These are phyloP conservation scores for Enteromius afrohamiltoni DNA, from an alignment of 2,797 vertebrate species.

Conservation along the genomic window DNA sequence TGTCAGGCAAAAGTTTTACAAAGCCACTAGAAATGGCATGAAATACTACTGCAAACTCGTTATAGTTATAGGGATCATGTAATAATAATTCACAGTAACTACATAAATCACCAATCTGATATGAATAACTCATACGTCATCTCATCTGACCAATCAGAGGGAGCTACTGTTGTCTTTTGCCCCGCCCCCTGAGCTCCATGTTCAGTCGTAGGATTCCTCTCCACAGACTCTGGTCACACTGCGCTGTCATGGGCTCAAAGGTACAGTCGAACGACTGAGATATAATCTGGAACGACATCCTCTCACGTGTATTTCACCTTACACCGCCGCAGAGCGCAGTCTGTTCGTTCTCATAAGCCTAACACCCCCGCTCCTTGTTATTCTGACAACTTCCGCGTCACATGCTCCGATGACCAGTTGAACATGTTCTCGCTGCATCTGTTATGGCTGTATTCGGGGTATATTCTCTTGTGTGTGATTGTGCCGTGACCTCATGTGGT, in stretches of 20 bases:
- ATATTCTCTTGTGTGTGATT: background rate
- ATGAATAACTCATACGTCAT: background rate
- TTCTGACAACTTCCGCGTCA: conserved; percentile 34
- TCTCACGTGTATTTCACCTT: background rate
- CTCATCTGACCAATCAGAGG: conserved; percentile 7
- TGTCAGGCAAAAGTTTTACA: background rate
- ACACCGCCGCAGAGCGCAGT: background rate
- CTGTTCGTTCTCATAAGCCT: background rate
- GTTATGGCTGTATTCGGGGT: background rate
- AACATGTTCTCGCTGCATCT: background rate
- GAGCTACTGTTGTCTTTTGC: rapidly evolving
- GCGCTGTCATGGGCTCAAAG: conserved; percentile 37
- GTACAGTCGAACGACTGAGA: background rate
- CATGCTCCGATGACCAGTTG: background rate
- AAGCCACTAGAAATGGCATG: background rate
- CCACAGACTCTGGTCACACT: background rate
- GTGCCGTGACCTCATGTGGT: background rate
- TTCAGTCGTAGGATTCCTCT: conserved; percentile 1
- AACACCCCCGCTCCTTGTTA: background rate
- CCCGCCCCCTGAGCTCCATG: background rate
- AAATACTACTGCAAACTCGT: background rate
- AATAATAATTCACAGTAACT: background rate
- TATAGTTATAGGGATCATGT: background rate
- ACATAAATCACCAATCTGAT: background rate
- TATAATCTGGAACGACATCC: background rate